These are phyloP conservation scores for Cairina moschata DNA, from an alignment of 2,113 vertebrate species.

Conservation along the genomic window DNA sequence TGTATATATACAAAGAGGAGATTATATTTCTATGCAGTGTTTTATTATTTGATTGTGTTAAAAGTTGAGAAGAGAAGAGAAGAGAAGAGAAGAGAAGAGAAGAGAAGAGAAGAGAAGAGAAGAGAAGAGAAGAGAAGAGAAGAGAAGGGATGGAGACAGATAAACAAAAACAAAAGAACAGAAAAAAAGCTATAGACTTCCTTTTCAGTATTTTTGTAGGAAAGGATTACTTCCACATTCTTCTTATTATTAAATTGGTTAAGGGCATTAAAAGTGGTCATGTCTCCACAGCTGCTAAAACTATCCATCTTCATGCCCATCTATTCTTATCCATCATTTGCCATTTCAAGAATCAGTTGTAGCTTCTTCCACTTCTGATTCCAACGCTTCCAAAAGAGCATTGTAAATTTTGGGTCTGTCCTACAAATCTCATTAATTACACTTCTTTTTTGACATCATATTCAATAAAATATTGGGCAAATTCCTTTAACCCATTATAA, in stretches of 20 bases:
- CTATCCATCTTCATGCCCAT: background rate
- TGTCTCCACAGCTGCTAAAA: background rate
- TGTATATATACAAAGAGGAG: slow-evolving; percentile 2
- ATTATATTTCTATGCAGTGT: background rate
- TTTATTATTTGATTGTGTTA: slow-evolving; percentile 17
- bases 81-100: too few species aligned
- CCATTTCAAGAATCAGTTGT: background rate
- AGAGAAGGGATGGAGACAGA: too few species aligned
- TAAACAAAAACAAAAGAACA: background rate
- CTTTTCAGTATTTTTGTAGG: background rate
- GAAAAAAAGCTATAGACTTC: background rate
- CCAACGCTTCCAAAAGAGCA: background rate
- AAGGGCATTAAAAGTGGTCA: background rate
- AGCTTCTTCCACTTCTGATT: background rate
- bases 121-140: too few species aligned
- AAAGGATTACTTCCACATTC: background rate
- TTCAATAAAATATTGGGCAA: background rate
- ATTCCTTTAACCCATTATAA: background rate
- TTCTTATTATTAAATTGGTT: background rate
- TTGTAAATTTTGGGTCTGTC: background rate
- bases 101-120: too few species aligned
- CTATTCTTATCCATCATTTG: background rate
- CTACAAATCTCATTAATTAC: background rate
- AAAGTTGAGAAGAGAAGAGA: too few species aligned
- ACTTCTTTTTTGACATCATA: background rate